A percentile compares a stretch with the other conserved stretches of the same genome.
These are phyloP conservation scores for Lycocorax pyrrhopterus DNA, from an alignment of 2,113 vertebrate genomes.

Conservation along the genomic window DNA sequence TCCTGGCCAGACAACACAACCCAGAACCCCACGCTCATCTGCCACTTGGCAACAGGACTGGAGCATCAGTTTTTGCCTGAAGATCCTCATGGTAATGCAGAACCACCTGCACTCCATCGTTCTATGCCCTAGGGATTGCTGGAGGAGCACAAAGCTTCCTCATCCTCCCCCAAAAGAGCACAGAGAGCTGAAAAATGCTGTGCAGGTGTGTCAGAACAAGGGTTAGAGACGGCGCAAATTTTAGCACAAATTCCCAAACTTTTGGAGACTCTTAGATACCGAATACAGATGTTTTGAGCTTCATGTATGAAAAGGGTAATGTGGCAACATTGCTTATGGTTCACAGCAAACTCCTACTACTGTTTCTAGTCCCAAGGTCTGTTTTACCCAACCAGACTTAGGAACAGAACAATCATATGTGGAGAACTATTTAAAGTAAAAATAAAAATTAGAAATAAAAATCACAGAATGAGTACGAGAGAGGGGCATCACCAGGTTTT, in stretches of 20 bases:
- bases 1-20: fast-evolving
- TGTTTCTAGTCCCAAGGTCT: neutral
- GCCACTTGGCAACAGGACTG: neutral
- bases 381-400: neutral
- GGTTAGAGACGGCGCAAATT: fast-evolving
- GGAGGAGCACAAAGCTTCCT: neutral
- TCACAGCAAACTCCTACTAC: fast-evolving
- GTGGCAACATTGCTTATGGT: neutral
- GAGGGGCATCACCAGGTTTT: neutral
- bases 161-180: neutral
- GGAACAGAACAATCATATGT: neutral
- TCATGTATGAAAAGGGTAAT: neutral
- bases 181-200: neutral
- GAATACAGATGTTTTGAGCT: neutral
- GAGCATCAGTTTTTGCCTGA: neutral
- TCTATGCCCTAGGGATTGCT: fast-evolving
- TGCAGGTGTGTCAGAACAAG: neutral
- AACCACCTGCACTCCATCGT: neutral
- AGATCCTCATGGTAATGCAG: neutral
- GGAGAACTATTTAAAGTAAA: neutral
- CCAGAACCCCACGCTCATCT: fast-evolving
- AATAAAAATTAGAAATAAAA: neutral
- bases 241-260: neutral
- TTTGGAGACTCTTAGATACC: fast-evolving
- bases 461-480: neutral